A percentile compares a stretch with the other conserved stretches of the same genome.
These are phyloP conservation scores for Vicugna pacos DNA, from an alignment of 2,113 vertebrate species.

Conservation along the genomic window DNA sequence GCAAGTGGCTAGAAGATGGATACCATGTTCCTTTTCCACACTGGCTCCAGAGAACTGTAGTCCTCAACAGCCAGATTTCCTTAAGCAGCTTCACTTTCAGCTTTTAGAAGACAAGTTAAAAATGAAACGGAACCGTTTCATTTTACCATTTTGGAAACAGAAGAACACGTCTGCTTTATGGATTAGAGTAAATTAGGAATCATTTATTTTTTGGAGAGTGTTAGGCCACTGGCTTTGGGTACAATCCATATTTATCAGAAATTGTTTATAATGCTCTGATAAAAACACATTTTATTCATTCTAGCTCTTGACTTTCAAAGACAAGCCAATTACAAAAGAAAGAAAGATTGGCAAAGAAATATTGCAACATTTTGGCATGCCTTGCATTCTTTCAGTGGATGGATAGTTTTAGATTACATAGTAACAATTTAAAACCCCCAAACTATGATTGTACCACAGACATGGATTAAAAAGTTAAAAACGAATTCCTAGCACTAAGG, in stretches of 20 bases:
- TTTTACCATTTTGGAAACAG: neutral
- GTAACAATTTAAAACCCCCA: neutral
- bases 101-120: neutral
- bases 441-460: neutral
- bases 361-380: neutral
- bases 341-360: neutral
- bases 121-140: neutral
- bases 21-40: fast-evolving
- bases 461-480: neutral
- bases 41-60: neutral
- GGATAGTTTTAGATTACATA: neutral
- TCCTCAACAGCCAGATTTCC: too few relatives aligned
- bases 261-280: neutral
- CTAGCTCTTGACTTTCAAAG: constrained; percentile 2
- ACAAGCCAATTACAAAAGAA: neutral
- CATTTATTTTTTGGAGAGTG: neutral
- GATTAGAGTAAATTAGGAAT: neutral
- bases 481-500: neutral
- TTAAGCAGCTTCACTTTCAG: neutral
- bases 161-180: neutral
- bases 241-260: neutral
- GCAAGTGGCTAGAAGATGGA: neutral
- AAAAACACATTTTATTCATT: neutral
- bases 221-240: neutral
- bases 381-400: neutral